A percentile compares a stretch with the other conserved stretches of the same genome.
These are phyloP conservation scores for Silurus meridionalis DNA, from an alignment of 2,113 vertebrate species.

Conservation along the genomic window DNA sequence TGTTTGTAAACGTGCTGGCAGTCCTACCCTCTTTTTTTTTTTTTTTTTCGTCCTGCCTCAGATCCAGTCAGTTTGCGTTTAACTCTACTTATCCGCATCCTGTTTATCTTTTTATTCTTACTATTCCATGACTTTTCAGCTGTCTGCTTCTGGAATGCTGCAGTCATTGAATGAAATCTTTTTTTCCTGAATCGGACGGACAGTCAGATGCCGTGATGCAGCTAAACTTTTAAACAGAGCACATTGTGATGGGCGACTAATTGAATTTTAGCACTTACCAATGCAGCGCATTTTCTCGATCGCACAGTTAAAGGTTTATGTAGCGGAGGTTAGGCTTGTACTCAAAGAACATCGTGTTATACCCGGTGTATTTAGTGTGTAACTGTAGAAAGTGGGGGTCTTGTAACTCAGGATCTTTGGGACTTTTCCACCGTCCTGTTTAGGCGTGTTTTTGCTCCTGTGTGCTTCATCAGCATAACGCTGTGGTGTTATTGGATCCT, in stretches of 20 bases:
- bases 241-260: conserved; percentile 28
- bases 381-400: not conserved
- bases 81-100: conserved; percentile 4
- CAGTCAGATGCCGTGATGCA: not conserved
- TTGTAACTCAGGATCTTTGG: conserved; percentile 31
- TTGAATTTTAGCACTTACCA: not conserved
- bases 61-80: not conserved
- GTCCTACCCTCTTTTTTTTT: not conserved
- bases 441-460: not conserved
- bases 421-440: conserved; percentile 34
- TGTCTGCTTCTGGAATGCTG: not conserved
- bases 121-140: not conserved
- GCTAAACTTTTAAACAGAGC: not conserved
- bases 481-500: not conserved
- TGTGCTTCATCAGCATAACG: not conserved
- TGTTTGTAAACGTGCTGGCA: conserved; percentile 14
- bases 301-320: not conserved
- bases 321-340: not conserved
- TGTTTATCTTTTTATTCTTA: conserved; percentile 23
- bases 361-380: not conserved
- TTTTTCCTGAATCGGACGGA: not conserved
- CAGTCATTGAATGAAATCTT: not conserved
- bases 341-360: not conserved
- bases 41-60: not conserved
- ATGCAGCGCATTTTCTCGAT: not conserved